A percentile compares a stretch with the other conserved stretches of the same genome.
phyloP scores from a whole-genome alignment of 2,888 invertebrate genomes.

The Hydrotaea diabolus region DNA sequence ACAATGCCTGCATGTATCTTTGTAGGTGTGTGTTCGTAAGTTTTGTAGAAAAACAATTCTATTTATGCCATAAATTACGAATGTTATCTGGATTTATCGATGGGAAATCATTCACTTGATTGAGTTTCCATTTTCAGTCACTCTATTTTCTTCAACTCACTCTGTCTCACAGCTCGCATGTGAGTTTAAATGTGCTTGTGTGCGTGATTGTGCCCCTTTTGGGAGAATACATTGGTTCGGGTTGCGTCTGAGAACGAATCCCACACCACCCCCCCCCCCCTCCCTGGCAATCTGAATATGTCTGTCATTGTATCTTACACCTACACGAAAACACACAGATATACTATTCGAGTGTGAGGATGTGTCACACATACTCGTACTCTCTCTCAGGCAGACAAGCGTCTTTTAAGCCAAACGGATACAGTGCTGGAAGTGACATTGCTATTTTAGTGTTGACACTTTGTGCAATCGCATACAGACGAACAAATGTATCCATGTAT shows the following conservation, averaged over 20 bases:
- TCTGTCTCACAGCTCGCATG: background rate
- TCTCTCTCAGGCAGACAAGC: background rate
- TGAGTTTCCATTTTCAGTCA: conserved; percentile 63
- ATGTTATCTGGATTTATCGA: conserved; percentile 69
- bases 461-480: conserved; percentile 51
- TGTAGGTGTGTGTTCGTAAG: conserved; percentile 39
- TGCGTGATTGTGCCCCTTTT: background rate
- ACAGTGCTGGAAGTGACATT: conserved; percentile 53
- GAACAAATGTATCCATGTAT: conserved; percentile 17
- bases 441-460: conserved; percentile 63
- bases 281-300: conserved; percentile 36
- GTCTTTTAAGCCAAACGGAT: conserved; percentile 48
- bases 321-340: conserved; percentile 4
- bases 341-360: background rate
- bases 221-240: conserved; percentile 5
- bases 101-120: conserved; percentile 69
- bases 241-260: too few species aligned
- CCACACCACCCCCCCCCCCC: too few species aligned
- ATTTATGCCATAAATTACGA: conserved; percentile 69
- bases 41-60: conserved; percentile 56
- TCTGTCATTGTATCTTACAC: conserved; percentile 36
- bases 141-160: conserved; percentile 41
- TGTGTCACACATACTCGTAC: background rate
- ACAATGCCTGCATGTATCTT: background rate
- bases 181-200: background rate